These are phyloP conservation scores for Aeoliscus strigatus DNA, from an alignment of 2,797 vertebrate genomes.

Conservation along the genomic window DNA sequence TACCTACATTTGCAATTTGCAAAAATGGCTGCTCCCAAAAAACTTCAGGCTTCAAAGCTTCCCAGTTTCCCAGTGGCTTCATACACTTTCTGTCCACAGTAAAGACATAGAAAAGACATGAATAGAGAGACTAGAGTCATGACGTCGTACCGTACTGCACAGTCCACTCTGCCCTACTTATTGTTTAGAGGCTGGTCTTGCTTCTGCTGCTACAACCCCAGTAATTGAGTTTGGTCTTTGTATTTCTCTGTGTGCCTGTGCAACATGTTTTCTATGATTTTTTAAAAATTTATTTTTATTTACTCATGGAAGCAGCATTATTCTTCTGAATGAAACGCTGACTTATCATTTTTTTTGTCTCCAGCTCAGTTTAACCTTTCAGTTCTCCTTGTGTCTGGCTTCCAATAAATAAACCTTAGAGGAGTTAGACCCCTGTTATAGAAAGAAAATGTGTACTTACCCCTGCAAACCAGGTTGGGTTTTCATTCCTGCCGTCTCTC, in stretches of 20 bases:
- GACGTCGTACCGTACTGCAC: neutral
- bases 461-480: too few relatives aligned
- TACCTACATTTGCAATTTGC: too few relatives aligned
- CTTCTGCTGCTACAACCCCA: slow-evolving; percentile 8
- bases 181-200: slow-evolving; percentile 17
- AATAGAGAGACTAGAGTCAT: too few relatives aligned
- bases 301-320: slow-evolving; percentile 11
- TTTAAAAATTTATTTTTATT: too few relatives aligned
- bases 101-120: too few relatives aligned
- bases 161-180: slow-evolving; percentile 8
- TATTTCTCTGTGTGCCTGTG: slow-evolving; percentile 7
- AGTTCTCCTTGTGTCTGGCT: slow-evolving; percentile 6
- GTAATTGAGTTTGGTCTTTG: slow-evolving; percentile 12
- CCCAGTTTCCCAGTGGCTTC: too few relatives aligned
- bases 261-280: slow-evolving; percentile 22
- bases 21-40: too few relatives aligned
- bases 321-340: slow-evolving; percentile 6
- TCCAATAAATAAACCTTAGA: slow-evolving; percentile 2
- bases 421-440: slow-evolving; percentile 3
- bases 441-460: neutral
- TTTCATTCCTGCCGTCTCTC: too few relatives aligned
- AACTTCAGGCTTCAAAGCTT: too few relatives aligned
- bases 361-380: neutral
- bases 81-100: too few relatives aligned
- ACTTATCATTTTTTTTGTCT: neutral